Base-by-base conservation (phyloP, 2,113 vertebrate species). In the Hemiprocne comata region DNA sequence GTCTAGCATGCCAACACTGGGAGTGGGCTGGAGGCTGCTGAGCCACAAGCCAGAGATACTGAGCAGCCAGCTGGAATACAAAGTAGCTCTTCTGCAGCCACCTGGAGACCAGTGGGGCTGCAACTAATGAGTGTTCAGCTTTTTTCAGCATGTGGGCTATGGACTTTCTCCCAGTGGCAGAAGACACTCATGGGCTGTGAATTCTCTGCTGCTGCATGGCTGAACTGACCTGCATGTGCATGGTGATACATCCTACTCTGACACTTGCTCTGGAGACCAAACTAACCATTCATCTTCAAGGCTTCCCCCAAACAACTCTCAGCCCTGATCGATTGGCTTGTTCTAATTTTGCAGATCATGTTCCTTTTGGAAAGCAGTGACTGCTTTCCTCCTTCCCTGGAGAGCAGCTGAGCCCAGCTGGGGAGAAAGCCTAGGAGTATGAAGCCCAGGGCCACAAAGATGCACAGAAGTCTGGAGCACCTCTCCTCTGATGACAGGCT, bases 1-100 rank as follows among this genome's bases (percentile, higher is more conserved):
- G 6, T n/a, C 36, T 57, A 29, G 19, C 38, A 28, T 1, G 5
- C 14, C 34, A 15, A 3, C 0, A 3, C n/a, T 36, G 10, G 46
- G 21, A 28, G 18, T 20, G 19, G 8, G 33, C 42, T 65, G 33
- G 42, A 72, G 33, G 36, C 71, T 17, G 2, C 11, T 1, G 2
- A 65, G 24, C 31, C 2, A 1, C 21, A 62, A 33, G 21, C 44
- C 54, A 66, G 25, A 28, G 57, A 31, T 42, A 20, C 5, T 58
- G 44, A 58, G 29, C n/a, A 60, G 38, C 29, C 40, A 48, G 28
- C 8, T 29, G 29, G 34, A 70, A 38, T 11, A 81, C 14, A 12
- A 42, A 34, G 57, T 62, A 57, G 31, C 18, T 51, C 40, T 69
- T 48, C 40, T 60, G 33, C 44, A 82, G 33, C 33, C 7, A 0